These are phyloP conservation scores for Drosophila eugracilis DNA, from an alignment of 1,140 invertebrate species.

Conservation along the genomic window DNA sequence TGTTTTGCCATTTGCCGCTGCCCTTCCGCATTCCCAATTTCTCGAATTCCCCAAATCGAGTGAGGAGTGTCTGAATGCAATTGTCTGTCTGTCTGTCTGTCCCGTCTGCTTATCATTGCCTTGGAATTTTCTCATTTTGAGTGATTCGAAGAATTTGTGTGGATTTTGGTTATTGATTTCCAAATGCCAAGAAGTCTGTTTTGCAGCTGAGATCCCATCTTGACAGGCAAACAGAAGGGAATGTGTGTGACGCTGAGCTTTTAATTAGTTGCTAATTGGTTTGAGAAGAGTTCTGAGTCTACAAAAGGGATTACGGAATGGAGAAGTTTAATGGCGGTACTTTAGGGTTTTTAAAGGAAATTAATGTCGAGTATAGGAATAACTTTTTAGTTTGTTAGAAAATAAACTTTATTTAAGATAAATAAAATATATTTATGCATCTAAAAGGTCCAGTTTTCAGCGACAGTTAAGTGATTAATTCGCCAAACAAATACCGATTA, in stretches of 20 bases:
- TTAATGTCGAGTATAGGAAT: no score
- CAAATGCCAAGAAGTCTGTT: slow-evolving; percentile 52
- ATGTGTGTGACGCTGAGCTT: slow-evolving; percentile 59
- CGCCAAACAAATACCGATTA: neutral
- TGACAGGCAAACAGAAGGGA: neutral
- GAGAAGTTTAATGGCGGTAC: neutral
- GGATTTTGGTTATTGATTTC: slow-evolving; percentile 80
- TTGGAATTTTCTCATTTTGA: slow-evolving; percentile 78
- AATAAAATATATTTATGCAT: neutral
- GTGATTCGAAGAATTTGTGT: slow-evolving; percentile 74
- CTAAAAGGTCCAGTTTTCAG: neutral
- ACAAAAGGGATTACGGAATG: slow-evolving; percentile 8
- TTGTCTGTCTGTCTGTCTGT: no score
- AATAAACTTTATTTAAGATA: no score
- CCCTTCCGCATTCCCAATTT: slow-evolving; percentile 1
- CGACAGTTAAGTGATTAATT: neutral
- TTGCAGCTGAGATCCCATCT: slow-evolving; percentile 1
- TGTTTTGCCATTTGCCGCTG: slow-evolving; percentile 70
- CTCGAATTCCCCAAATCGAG: slow-evolving; percentile 2
- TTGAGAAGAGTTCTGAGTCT: slow-evolving; percentile 21
- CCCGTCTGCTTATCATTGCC: slow-evolving; percentile 72
- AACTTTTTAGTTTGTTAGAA: no score
- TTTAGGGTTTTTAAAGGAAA: no score
- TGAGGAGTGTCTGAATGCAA: slow-evolving; percentile 15
- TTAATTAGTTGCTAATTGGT: slow-evolving; percentile 78